Evolutionary conservation across 1,140 invertebrate species (phyloP).

Genomic region (Ceratosolen solmsi): DNA sequence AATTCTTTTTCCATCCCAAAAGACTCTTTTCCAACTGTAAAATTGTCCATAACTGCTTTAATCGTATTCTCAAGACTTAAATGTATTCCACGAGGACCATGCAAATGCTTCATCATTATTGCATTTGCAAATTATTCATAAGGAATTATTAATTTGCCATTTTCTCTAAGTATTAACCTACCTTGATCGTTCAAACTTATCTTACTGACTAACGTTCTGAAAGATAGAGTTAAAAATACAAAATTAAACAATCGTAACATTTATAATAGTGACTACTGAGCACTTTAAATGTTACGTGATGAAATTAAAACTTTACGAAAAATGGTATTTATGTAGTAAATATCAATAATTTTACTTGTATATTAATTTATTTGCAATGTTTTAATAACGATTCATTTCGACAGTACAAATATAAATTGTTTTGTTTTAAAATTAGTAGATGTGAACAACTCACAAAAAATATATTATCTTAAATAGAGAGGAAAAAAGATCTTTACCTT

Average conservation of each 20-base stretch:
- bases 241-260: not conserved
- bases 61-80: constrained; percentile 86
- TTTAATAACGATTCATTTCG: too few species aligned
- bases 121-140: constrained; percentile 92
- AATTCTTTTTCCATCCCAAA: constrained; percentile 93
- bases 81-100: constrained; percentile 87
- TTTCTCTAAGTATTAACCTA: constrained; percentile 84
- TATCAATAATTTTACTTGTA: too few species aligned
- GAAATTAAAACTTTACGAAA: too few species aligned
- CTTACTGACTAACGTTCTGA: constrained; percentile 87
- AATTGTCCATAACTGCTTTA: constrained; percentile 87
- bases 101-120: constrained; percentile 91
- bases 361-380: too few species aligned
- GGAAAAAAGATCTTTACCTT: too few species aligned
- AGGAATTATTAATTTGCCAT: constrained; percentile 89
- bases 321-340: too few species aligned
- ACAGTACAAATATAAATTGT: too few species aligned
- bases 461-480: too few species aligned
- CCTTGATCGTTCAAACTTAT: constrained; percentile 88
- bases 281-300: too few species aligned
- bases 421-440: too few species aligned
- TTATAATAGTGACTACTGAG: constrained; percentile 2
- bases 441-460: too few species aligned
- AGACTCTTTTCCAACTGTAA: constrained; percentile 87
- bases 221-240: constrained; percentile 59